Evolutionary conservation across 2,888 invertebrate genomes (phyloP).

Genomic region (Azorinus chamasolen): DNA sequence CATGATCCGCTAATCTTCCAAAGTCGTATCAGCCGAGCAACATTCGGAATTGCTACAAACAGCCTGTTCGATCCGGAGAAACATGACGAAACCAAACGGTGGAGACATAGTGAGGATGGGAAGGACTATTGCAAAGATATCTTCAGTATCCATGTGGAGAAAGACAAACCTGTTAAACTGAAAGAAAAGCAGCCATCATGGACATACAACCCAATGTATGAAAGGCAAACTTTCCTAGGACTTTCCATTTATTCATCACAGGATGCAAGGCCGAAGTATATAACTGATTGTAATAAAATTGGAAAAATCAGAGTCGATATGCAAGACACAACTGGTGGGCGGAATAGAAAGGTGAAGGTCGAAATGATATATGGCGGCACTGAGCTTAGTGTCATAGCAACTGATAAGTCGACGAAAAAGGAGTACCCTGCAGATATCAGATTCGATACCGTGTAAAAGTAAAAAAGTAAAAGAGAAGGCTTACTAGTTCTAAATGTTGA

Average conservation of each 20-base stretch:
- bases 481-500: no score
- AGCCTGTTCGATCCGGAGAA: background rate
- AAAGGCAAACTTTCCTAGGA: conserved; percentile 12
- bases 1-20: conserved; percentile 22
- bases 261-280: conserved; percentile 2
- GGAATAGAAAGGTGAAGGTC: conserved; percentile 22
- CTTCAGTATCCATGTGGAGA: conserved; percentile 11
- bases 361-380: conserved; percentile 53
- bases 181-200: background rate
- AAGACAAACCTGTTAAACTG: conserved; percentile 5
- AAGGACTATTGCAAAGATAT: conserved; percentile 1
- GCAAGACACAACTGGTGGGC: conserved; percentile 29
- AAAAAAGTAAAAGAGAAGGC: no score
- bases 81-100: background rate
- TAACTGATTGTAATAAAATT: conserved; percentile 36
- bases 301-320: conserved; percentile 40
- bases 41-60: background rate
- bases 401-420: background rate
- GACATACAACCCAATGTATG: conserved; percentile 1
- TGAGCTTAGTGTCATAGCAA: conserved; percentile 44
- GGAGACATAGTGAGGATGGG: background rate
- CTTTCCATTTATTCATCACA: conserved; percentile 28
- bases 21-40: conserved; percentile 32
- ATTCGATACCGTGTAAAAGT: no score
- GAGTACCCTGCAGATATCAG: no score